phyloP scores from a whole-genome alignment of 2,113 vertebrate species.

The Sylvia atricapilla region DNA sequence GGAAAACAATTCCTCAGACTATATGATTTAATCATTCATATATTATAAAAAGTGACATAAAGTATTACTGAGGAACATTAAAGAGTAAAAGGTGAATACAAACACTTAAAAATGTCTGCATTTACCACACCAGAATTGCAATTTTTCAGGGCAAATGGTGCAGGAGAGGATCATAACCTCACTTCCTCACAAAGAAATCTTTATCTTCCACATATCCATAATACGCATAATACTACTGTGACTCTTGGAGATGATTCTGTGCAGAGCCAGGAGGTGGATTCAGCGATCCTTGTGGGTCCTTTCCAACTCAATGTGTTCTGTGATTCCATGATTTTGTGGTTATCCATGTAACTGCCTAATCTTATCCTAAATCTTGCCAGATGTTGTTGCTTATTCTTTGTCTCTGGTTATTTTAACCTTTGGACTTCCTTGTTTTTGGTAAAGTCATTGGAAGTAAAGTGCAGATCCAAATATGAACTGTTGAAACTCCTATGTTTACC shows the following conservation, averaged over 20 bases:
- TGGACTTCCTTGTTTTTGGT: not conserved
- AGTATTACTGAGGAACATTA: not conserved
- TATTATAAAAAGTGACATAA: not conserved
- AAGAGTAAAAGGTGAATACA: not conserved
- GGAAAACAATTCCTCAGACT: not conserved
- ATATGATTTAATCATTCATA: not conserved
- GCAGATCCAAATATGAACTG: not conserved
- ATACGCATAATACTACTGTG: not conserved
- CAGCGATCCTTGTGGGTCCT: not conserved
- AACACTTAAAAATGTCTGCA: not conserved
- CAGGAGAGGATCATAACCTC: not conserved
- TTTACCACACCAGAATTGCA: not conserved
- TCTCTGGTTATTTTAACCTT: not conserved
- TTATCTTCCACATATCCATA: not conserved
- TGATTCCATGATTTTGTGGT: too few species aligned
- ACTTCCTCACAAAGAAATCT: not conserved
- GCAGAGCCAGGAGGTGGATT: not conserved
- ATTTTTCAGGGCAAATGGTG: not conserved
- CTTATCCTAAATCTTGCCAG: not conserved
- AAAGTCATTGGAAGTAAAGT: not conserved
- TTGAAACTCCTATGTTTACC: not conserved
- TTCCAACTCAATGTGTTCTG: not conserved
- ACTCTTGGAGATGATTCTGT: not conserved
- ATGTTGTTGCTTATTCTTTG: not conserved
- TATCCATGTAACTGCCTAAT: not conserved